Base-by-base conservation (phyloP, 2,113 vertebrate species). In the Gobio gobio region DNA sequence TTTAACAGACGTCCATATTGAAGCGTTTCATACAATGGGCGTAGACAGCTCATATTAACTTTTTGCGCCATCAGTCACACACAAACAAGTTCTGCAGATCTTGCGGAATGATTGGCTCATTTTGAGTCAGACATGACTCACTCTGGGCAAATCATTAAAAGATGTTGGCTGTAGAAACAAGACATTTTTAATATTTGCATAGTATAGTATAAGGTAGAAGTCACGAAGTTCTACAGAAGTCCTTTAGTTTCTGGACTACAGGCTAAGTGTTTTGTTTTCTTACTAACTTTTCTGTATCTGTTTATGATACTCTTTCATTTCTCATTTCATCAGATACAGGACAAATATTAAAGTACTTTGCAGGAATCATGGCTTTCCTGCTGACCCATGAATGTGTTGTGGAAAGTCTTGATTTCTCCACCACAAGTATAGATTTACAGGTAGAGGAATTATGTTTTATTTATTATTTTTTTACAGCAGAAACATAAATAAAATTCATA, bases 301-400 rank as follows among this genome's bases (percentile, higher is more conserved):
- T 24, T 9, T 26, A 24, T 47, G 5, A 10, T 20, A 54, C 5
- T 2, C 47, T 78, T 77, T 77, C 24, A 36, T 74, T 78, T 45
- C 20, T 40, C 24, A 64, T 36, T 56, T 78, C 8, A 3, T 26
- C 33, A 18, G 49, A 22, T 73, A 92, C 92, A 93, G 93, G 87
- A 59, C n/a, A 49, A 66, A 83, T 82, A 84, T 59, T 47, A 47
- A 87, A 64, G 78, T 87, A 78, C 56, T 56, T 70, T 8, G 24
- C 86, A 49, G 59, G 40, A 58, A 20, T 91, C 33, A 24, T 82
- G 45, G 86, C 79, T 75, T 68, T 92, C 45, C 40, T 92, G 0
- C 43, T 90, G 29, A 77, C 70, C 1, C 6, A 86, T 1, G 16
- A 63, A 5, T 45, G 51, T 89, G 83, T 91, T 86, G 87, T 87